Evolutionary conservation across 2,888 invertebrate genomes (phyloP).

Genomic region (Andricus curvator): DNA sequence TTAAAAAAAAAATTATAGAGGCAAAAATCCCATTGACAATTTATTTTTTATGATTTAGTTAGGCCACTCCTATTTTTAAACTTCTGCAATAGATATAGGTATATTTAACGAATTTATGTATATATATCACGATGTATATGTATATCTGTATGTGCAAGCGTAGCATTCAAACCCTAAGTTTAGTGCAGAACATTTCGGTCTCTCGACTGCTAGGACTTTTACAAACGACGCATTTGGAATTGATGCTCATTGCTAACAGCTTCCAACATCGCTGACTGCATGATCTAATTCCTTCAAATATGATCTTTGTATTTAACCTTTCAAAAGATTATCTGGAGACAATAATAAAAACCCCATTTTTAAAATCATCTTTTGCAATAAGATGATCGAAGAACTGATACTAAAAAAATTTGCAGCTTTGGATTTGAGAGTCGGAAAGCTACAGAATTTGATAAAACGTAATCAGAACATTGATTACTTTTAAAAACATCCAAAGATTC

Average conservation of each 20-base stretch:
- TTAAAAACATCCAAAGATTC: background rate
- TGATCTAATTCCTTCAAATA: conserved; percentile 18
- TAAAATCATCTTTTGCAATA: background rate
- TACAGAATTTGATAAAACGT: too few species aligned
- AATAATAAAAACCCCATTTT: background rate
- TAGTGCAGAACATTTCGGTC: background rate
- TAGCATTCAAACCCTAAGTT: background rate
- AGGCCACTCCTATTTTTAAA: background rate
- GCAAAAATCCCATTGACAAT: background rate
- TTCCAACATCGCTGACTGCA: background rate
- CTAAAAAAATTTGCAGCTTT: too few species aligned
- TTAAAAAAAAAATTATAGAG: background rate
- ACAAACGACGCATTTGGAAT: conserved; percentile 7
- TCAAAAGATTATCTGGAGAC: background rate
- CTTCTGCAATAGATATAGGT: background rate
- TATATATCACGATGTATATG: background rate
- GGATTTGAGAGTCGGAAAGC: too few species aligned
- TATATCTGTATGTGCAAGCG: background rate
- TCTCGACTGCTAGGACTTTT: background rate
- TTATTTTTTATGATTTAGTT: background rate
- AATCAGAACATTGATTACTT: background rate
- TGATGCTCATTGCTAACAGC: background rate
- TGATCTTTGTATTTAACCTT: conserved; percentile 32
- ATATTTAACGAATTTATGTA: background rate
- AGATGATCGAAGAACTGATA: background rate